Base-by-base conservation (phyloP, 2,797 vertebrate species). In the Triplophysa yarkandensis region DNA sequence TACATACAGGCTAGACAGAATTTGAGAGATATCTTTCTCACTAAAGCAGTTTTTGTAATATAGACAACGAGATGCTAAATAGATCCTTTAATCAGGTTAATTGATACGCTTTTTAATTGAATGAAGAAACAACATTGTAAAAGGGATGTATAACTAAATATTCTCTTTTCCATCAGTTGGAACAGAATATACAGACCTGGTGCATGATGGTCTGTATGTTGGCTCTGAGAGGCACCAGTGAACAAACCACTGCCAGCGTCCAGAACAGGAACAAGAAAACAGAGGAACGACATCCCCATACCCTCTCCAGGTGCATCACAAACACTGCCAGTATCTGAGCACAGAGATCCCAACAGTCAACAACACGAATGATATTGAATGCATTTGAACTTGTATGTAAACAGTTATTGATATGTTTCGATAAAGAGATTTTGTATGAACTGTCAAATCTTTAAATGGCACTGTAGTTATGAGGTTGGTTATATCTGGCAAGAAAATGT, bases 221-320 rank as follows among this genome's bases (percentile, higher is more conserved):
- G 0, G 83, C 84, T 25, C 76, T 89, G 68, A 92, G 68, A 34
- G 86, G 86, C 36, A 88, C 82, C 0, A 91, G 55, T 21, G 89
- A 87, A 73, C 91, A 88, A 44, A 93, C 1, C 23, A 89, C 85
- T 2, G 90, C 86, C 46, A 95, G 87, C 6, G 88, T 82, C 95
- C 95, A 96, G 84, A 92, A 96, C 50, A 94, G 78, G 64, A 95
- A 86, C 6, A 95, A 87, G 70, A 93, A 36, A 6, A 92, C 79
- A 0, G 95, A 95, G 0, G 95, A 92, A 43, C 87, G 92, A 28
- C 85, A 72, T 1, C 94, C 95, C 74, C 83, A 92, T 77, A 83
- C 85, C 79, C 95, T 91, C 81, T 96, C 94, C 0, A 48, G 21
- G 3, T 95, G 94, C 34, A 89, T 90, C 52, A 95, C 78, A 68